A percentile compares a stretch with the other conserved stretches of the same genome.
Evolutionary conservation across 2,888 invertebrate genomes (phyloP).

Genomic region (Patella ulyssiponensis): DNA sequence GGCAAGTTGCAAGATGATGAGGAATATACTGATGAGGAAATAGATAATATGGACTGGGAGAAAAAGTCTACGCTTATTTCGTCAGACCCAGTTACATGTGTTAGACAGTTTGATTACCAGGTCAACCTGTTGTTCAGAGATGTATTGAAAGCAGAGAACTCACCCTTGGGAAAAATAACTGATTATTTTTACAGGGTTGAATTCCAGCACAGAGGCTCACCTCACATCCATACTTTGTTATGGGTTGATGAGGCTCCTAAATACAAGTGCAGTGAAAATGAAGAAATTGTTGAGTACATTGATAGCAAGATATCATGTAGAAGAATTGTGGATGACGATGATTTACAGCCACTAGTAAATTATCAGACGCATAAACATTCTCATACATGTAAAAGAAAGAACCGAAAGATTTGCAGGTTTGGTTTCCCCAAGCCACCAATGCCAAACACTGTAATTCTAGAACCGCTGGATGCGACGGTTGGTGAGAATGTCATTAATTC

Average conservation of each 20-base stretch:
- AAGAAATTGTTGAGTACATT: slow-evolving; percentile 33
- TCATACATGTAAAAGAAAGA: slow-evolving; percentile 24
- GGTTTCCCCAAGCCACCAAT: no score
- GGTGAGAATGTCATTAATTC: no score
- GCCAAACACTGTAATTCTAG: no score
- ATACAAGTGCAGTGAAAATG: slow-evolving; percentile 29
- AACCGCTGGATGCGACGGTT: no score
- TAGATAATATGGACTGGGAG: slow-evolving; percentile 31
- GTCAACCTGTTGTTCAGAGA: slow-evolving; percentile 37
- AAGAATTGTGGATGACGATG: slow-evolving; percentile 26
- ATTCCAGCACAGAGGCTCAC: slow-evolving; percentile 53
- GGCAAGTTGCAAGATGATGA: no score
- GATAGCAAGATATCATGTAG: slow-evolving; percentile 31
- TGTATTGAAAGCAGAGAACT: slow-evolving; percentile 12
- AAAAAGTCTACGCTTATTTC: slow-evolving; percentile 39
- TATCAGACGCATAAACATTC: slow-evolving; percentile 36
- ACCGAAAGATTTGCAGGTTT: no score
- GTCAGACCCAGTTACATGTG: slow-evolving; percentile 47
- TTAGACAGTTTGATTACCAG: slow-evolving; percentile 47
- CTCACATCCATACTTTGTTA: slow-evolving; percentile 44
- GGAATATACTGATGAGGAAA: slow-evolving; percentile 25
- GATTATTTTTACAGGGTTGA: slow-evolving; percentile 34
- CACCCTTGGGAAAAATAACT: slow-evolving; percentile 30
- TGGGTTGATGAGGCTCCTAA: slow-evolving; percentile 43
- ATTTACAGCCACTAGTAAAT: slow-evolving; percentile 21